Evolutionary conservation across 2,797 vertebrate species (phyloP), one percentile per base, ranked within the genome.

Genomic region (Sardinella longiceps): DNA sequence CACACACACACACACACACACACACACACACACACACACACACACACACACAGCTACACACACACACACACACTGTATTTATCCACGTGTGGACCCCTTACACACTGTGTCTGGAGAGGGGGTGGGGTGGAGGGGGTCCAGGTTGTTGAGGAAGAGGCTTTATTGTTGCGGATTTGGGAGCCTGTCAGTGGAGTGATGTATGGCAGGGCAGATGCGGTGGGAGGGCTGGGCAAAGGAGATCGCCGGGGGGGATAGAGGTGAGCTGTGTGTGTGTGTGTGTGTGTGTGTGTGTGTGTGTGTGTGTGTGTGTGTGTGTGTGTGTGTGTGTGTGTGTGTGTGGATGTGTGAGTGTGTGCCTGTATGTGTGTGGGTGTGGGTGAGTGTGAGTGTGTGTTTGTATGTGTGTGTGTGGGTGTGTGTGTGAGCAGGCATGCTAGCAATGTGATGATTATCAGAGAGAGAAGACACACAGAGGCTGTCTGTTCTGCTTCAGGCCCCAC

Each of bases 391-490:
- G 66, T 37, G 63, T 33, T 10, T 37, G 63, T 70, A 30, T 18
- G 30, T 33, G 30, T 70, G 63, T 18, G 28, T 70, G 63, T 70
- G 63, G 33, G n/a, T 11, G 66, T 70, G 70, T 39, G 70, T 23
- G 70, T 23, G 33, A 15, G 87, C 88, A 94, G 89, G 94, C 93
- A 95, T 94, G 94, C 88, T 82, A 94, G 93, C 92, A 93, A 95
- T 94, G 94, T 90, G 93, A 94, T 94, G 93, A 95, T 93, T 95
- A 95, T 94, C 93, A 92, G 84, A 63, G 45, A 15, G 90, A 88
- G 90, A 88, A 91, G 92, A 93, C 93, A 95, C 93, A 95, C 91
- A 94, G 92, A 87, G 89, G 91, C 86, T 37, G 92, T 93, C 93
- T 96, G 95, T 95, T 95, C 92, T 95, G 94, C 95, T 95, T 91